phyloP scores from a whole-genome alignment of 2,113 vertebrate species.

The Platanista minor region DNA sequence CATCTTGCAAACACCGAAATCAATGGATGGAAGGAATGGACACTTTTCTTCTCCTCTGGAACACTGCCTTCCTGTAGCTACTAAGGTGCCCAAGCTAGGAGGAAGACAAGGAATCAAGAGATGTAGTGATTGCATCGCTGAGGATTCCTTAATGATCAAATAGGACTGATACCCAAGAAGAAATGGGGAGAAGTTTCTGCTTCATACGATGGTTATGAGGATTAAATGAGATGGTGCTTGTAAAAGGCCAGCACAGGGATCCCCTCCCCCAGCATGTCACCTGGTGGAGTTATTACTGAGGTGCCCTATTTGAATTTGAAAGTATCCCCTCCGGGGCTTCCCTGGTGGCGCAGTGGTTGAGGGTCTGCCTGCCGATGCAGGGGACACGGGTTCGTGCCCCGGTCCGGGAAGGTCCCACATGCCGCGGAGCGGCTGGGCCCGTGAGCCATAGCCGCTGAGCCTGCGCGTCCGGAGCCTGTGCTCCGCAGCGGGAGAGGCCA shows the following conservation, averaged over 20 bases:
- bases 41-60: background rate
- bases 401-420: no score
- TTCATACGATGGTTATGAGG: background rate
- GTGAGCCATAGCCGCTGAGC: no score
- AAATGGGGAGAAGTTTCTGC: background rate
- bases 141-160: background rate
- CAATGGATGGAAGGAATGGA: background rate
- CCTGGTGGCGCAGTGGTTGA: no score
- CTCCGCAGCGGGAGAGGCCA: no score
- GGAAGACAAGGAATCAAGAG: background rate
- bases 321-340: no score
- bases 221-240: background rate
- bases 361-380: no score
- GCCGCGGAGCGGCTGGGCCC: no score
- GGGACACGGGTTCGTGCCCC: no score
- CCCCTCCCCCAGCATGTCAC: rapidly evolving
- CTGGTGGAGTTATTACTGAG: background rate
- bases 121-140: rapidly evolving
- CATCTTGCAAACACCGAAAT: background rate
- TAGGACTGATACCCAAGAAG: no score
- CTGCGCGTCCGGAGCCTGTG: no score
- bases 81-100: background rate
- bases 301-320: background rate
- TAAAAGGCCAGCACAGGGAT: background rate
- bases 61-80: background rate